Evolutionary conservation across 2,797 vertebrate genomes (phyloP), one percentile per base, ranked within the genome.

Genomic region (Poeciliopsis turneri): DNA sequence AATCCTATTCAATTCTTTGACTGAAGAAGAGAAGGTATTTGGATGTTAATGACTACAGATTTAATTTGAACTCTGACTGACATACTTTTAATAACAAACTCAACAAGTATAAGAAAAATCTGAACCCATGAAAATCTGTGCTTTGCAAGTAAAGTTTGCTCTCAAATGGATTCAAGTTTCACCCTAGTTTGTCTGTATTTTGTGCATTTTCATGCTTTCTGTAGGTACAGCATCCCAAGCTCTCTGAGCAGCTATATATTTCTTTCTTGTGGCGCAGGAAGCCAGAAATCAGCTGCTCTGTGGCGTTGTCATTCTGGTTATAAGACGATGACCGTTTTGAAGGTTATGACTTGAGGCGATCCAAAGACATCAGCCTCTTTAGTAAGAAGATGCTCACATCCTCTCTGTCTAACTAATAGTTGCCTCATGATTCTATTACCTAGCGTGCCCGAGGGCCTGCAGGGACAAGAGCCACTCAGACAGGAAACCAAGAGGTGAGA

Each of bases 361-460:
- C 64, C 23, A 57, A 57, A 57, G 28, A 47, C 84, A 86, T 84
- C 87, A 82, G 75, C 76, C 79, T 83, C 46, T 91, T 89, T 82
- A 89, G 86, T 87, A 87, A 89, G 74, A 79, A 89, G 83, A 81
- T 49, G 72, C 88, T 87, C 83, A 80, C 80, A 77, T 87, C 78
- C 82, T 85, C 83, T 85, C 82, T 75, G 86, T 88, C 85, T 85
- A 86, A 88, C 92, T 82, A 84, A 93, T 91, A 87, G 83, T 85
- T 80, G 79, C 83, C 84, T 90, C 85, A 28, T 89, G 85, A 85
- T 90, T 91, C 82, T 75, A 91, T 92, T 91, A 90, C 86, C 86
- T 81, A 78, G 20, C 85, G 55, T 79, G 87, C 90, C 88, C 77
- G 76, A 86, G 87, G 87, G 83, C 82, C 82, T 8, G 9, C 78